phyloP scores from a whole-genome alignment of 2,113 vertebrate species.

The Oncorhynchus kisutch region DNA sequence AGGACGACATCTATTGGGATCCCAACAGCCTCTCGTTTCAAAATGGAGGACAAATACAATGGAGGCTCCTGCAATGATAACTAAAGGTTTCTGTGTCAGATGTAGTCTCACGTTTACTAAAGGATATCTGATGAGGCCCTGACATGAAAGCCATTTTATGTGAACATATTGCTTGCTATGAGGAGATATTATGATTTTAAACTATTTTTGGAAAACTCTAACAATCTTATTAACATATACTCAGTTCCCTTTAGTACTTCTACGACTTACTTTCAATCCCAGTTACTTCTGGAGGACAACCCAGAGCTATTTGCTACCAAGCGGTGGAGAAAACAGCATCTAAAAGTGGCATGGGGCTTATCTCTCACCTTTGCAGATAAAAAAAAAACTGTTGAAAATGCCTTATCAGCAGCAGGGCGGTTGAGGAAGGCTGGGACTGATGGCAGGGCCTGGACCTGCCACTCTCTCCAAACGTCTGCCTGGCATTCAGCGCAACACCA shows the following conservation, averaged over 20 bases:
- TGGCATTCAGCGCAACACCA: slow-evolving; percentile 27
- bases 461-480: slow-evolving; percentile 38
- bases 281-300: slow-evolving; percentile 8
- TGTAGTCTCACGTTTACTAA: neutral
- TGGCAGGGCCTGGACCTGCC: slow-evolving; percentile 32
- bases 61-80: neutral
- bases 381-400: slow-evolving; percentile 38
- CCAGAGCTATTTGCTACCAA: slow-evolving; percentile 10
- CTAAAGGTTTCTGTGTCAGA: neutral
- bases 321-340: no score
- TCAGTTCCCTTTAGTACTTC: neutral
- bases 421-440: slow-evolving; percentile 8
- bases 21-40: neutral
- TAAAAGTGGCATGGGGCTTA: slow-evolving; percentile 20
- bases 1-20: slow-evolving; percentile 12
- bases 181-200: no score
- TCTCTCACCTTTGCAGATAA: slow-evolving; percentile 30
- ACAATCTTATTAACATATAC: no score
- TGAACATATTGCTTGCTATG: no score
- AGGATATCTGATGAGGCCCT: neutral
- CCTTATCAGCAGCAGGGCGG: slow-evolving; percentile 37
- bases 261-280: slow-evolving; percentile 16
- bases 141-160: no score
- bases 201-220: no score
- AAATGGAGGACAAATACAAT: slow-evolving; percentile 12